phyloP scores from a whole-genome alignment of 37 sponge, comb jelly and placozoan species.

The Eunapius fragilis region DNA sequence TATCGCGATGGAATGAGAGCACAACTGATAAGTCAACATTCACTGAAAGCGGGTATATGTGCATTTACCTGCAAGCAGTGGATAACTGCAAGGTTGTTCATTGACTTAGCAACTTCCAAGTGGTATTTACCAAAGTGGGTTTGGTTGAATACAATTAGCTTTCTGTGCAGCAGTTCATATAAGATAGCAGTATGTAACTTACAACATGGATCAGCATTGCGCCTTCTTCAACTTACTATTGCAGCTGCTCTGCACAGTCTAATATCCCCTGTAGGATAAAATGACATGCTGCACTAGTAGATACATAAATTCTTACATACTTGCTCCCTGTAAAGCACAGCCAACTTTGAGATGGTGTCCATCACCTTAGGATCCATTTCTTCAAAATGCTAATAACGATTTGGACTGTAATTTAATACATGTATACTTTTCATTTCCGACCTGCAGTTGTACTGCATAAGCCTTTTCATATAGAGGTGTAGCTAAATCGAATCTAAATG shows the following conservation, averaged over 20 bases:
- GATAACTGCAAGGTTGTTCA: slow-evolving; percentile 78
- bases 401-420: neutral
- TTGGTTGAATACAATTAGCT: slow-evolving; percentile 44
- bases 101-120: slow-evolving; percentile 61
- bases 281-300: neutral
- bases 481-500: slow-evolving; percentile 36
- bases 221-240: slow-evolving; percentile 63
- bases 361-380: slow-evolving; percentile 12
- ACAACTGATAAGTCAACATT: no score
- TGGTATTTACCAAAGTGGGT: slow-evolving; percentile 47
- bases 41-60: no score
- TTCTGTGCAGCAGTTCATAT: slow-evolving; percentile 2
- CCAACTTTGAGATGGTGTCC: slow-evolving; percentile 14
- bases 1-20: no score
- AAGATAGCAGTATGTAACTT: neutral
- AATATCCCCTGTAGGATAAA: slow-evolving; percentile 16
- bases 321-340: slow-evolving; percentile 32
- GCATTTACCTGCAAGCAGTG: slow-evolving; percentile 58
- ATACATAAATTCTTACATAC: neutral
- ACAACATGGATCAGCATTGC: no score
- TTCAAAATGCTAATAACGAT: slow-evolving; percentile 1
- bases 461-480: slow-evolving; percentile 44
- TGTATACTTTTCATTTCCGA: slow-evolving; percentile 2
- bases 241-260: slow-evolving; percentile 30
- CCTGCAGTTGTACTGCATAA: slow-evolving; percentile 35